A percentile compares a stretch with the other conserved stretches of the same genome.
phyloP scores from a whole-genome alignment of 92 coral and sea anemone species.

The Epizoanthus rinbou region DNA sequence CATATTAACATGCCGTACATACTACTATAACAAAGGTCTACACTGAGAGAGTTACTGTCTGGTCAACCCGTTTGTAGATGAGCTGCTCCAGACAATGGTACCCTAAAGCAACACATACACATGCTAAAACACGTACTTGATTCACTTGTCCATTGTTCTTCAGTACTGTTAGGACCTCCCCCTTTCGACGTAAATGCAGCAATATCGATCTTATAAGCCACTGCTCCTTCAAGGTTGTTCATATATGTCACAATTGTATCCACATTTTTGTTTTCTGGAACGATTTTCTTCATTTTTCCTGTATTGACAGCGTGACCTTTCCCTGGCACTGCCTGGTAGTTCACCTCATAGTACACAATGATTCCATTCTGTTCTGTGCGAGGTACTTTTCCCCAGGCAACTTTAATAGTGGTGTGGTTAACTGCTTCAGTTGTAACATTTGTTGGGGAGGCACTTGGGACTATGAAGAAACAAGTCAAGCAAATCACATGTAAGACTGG shows the following conservation, averaged over 20 bases:
- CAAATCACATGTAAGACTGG: too few relatives aligned
- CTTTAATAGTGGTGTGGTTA: not conserved
- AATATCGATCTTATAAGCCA: constrained; percentile 11
- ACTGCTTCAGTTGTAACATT: not conserved
- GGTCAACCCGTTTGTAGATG: too few relatives aligned
- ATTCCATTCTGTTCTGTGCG: constrained; percentile 14
- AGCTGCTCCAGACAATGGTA: too few relatives aligned
- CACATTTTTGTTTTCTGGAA: not conserved
- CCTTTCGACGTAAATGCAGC: constrained; percentile 25
- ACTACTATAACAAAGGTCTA: too few relatives aligned
- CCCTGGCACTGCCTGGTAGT: constrained; percentile 16
- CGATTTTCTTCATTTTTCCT: not conserved
- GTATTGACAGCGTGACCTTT: constrained; percentile 4
- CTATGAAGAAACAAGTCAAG: not conserved
- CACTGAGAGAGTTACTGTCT: too few relatives aligned
- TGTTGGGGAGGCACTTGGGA: not conserved
- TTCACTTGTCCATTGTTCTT: constrained; percentile 5
- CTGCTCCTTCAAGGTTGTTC: constrained; percentile 15
- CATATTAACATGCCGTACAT: too few relatives aligned
- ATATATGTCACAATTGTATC: not conserved
- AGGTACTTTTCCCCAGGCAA: constrained; percentile 16
- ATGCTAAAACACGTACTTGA: not conserved
- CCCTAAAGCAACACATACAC: too few relatives aligned
- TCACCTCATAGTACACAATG: not conserved
- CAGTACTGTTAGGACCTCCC: not conserved